Evolutionary conservation across 2,113 vertebrate species (phyloP), one percentile per base, ranked within the genome.

Genomic region (Azemiops feae): DNA sequence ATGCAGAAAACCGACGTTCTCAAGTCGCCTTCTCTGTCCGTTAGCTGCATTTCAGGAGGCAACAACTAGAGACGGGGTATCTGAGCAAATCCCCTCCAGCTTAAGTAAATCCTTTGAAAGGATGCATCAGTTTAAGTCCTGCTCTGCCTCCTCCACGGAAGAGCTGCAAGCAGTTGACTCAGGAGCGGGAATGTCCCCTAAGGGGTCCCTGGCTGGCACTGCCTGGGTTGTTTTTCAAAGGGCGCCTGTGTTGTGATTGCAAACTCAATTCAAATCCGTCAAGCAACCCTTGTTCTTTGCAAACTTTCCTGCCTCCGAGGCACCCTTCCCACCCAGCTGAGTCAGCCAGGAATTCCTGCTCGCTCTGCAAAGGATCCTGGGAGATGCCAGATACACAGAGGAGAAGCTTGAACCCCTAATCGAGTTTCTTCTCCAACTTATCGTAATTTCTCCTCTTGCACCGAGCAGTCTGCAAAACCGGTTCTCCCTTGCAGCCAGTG

Each of bases 21-120:
- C 22, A 12, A 12, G 9, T 10, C 2, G 5, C 45, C 43, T 1
- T 50, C 43, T n/a, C 4, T 16, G 23, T 3, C 27, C 30, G 22
- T 30, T 22, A 47, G 47, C 52, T 8, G 52, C 16, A 88, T 52
- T 87, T 16, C 25, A 50, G 43, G 25, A 87, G 23, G 64, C 5
- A 0, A 3, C 14, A 20, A 20, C 1, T 7, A 74, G 16, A 74
- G 69, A 34, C 2, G 2, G n/a, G 64, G n/a, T 34, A 34, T 18
- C 64, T 1, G n/a, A 87, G 85, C 85, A 47, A 23, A 27, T 8
- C 87, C 47, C n/a, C 30, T 52, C 50, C 87, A 4, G 16, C 69
- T 34, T 86, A 88, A 88, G 5, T 7, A 88, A 88, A n/a, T n/a
- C 47, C 87, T 53, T 30, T 87, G 27, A 6, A 87, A 25, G 2